Evolutionary conservation across 2,888 invertebrate species (phyloP).

Genomic region (Amphipoea lucens): DNA sequence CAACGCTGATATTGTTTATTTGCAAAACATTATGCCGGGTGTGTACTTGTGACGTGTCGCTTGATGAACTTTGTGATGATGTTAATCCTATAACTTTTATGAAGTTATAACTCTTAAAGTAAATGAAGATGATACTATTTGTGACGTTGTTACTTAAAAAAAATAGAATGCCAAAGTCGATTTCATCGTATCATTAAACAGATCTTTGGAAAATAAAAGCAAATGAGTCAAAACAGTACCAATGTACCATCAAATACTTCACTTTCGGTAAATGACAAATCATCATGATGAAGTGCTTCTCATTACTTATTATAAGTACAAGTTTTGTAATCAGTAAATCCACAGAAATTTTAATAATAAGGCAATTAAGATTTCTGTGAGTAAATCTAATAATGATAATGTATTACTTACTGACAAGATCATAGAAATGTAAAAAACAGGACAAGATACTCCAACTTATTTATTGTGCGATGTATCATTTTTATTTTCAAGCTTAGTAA

Average conservation of each 20-base stretch:
- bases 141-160: not conserved
- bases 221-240: not conserved
- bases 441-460: not conserved
- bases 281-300: constrained; percentile 7
- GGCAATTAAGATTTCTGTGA: too few species aligned
- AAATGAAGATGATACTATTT: not conserved
- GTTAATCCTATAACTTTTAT: not conserved
- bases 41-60: constrained; percentile 18
- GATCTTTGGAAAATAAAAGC: not conserved
- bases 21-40: constrained; percentile 24
- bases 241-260: not conserved
- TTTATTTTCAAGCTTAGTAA: not conserved
- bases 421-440: too few species aligned
- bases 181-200: not conserved
- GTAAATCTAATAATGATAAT: constrained; percentile 20
- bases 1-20: constrained; percentile 29
- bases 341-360: too few species aligned
- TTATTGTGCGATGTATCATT: not conserved
- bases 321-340: constrained; percentile 11
- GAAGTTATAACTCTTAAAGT: not conserved
- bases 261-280: not conserved
- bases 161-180: not conserved
- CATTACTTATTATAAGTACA: not conserved
- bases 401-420: not conserved
- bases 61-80: not conserved